Percentiles rank a stretch among this genome's conserved stretches.
Evolutionary conservation across 2,113 vertebrate species (phyloP).

Genomic region (Chloroceryle aenea): DNA sequence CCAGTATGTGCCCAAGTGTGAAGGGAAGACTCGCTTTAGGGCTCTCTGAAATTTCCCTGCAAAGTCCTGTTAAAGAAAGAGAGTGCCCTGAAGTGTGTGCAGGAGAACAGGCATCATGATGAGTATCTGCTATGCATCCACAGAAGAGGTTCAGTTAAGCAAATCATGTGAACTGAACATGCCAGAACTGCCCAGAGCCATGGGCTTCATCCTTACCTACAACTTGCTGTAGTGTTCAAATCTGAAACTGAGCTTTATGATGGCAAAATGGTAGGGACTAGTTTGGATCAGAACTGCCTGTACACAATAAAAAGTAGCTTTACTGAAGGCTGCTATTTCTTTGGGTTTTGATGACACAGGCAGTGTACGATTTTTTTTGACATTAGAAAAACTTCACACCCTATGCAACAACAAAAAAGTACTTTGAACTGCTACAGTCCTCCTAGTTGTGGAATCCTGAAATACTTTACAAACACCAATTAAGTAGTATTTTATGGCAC

Average conservation of each 20-base stretch:
- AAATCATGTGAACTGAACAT: background rate
- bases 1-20: background rate
- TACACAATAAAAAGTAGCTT: background rate
- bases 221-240: background rate
- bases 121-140: background rate
- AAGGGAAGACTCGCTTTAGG: background rate
- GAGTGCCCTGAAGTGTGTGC: background rate
- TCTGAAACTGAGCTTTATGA: background rate
- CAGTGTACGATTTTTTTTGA: background rate
- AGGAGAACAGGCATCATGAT: background rate
- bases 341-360: background rate
- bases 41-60: background rate
- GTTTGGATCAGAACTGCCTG: background rate
- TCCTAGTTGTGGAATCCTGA: background rate
- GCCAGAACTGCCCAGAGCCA: background rate
- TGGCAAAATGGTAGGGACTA: background rate
- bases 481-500: background rate
- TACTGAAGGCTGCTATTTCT: background rate
- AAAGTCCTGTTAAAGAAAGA: background rate
- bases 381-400: background rate
- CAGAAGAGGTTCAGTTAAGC: background rate
- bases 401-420: background rate
- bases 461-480: background rate
- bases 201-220: background rate
- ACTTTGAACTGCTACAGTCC: background rate